Conservation (phyloP, 2,888 invertebrate species). For the Byasa hedistus region DNA sequence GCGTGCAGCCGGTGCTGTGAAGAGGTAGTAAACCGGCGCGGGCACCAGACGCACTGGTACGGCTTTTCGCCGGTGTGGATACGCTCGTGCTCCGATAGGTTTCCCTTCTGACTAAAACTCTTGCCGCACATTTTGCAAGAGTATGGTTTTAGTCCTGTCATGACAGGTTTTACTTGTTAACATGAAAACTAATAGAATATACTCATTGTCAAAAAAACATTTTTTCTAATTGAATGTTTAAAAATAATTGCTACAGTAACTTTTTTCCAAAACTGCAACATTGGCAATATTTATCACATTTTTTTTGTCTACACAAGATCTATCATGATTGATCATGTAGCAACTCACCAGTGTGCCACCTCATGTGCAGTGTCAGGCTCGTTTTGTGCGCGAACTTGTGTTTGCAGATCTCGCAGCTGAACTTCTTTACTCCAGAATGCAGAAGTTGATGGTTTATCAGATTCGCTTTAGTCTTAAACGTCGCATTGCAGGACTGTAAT, state of each 20-base stretch:
- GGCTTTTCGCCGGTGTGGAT: constrained; percentile 90
- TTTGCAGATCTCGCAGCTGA: constrained; percentile 85
- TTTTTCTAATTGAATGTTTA: too few species aligned
- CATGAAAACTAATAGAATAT: not conserved
- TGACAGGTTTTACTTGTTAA: not conserved
- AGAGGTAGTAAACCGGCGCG: constrained; percentile 85
- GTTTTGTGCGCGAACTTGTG: constrained; percentile 88
- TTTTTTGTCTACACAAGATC: not conserved
- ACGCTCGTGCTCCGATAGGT: constrained; percentile 86
- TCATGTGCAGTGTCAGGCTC: constrained; percentile 86
- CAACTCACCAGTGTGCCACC: constrained; percentile 84
- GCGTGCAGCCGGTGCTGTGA: constrained; percentile 85
- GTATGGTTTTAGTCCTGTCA: constrained; percentile 81
- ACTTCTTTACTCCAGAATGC: constrained; percentile 86
- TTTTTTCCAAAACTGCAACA: too few species aligned
- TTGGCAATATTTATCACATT: not conserved
- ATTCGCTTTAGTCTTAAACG: constrained; percentile 87
- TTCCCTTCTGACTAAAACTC: constrained; percentile 88
- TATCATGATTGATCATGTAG: not conserved
- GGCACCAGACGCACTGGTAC: constrained; percentile 84
- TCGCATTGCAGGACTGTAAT: constrained; percentile 71
- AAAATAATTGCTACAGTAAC: too few species aligned
- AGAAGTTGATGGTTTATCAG: constrained; percentile 85
- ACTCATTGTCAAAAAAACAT: too few species aligned
- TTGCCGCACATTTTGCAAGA: constrained; percentile 85